Conservation (phyloP, 2,888 invertebrate species). For the Salticus scenicus region DNA sequence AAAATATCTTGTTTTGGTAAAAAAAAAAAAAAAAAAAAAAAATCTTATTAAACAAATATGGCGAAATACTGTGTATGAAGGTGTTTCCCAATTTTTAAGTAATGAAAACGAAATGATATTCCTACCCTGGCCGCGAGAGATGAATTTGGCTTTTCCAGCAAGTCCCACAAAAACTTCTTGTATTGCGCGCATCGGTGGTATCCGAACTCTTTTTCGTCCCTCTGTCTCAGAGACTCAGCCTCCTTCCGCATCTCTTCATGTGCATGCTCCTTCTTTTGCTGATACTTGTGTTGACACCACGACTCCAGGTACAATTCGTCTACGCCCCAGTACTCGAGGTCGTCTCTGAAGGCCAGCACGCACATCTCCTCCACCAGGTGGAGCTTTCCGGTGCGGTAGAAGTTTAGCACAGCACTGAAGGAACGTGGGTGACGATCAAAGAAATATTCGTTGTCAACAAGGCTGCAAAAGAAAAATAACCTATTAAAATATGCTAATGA, state of each 20-base stretch:
- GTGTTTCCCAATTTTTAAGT: too few species aligned
- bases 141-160: constrained; percentile 97
- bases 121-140: constrained; percentile 98
- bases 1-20: too few species aligned
- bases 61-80: too few species aligned
- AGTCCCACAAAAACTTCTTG: constrained; percentile 98
- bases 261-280: constrained; percentile 97
- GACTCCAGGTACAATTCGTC: constrained; percentile 98
- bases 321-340: constrained; percentile 98
- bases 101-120: too few species aligned
- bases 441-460: constrained; percentile 98
- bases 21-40: too few species aligned
- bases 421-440: constrained; percentile 98
- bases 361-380: constrained; percentile 99
- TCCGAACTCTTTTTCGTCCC: constrained; percentile 97
- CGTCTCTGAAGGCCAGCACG: constrained; percentile 97
- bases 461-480: constrained; percentile 78
- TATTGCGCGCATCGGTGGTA: constrained; percentile 95
- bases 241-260: constrained; percentile 99
- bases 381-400: constrained; percentile 93
- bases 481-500: too few species aligned
- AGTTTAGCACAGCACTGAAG: constrained; percentile 96
- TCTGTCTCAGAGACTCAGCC: constrained; percentile 92
- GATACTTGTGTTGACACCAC: constrained; percentile 98
- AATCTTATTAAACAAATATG: too few species aligned